A percentile compares a stretch with the other conserved stretches of the same genome.
These are phyloP conservation scores for Gastrophryne carolinensis DNA, from an alignment of 2,797 vertebrate species.

Conservation along the genomic window DNA sequence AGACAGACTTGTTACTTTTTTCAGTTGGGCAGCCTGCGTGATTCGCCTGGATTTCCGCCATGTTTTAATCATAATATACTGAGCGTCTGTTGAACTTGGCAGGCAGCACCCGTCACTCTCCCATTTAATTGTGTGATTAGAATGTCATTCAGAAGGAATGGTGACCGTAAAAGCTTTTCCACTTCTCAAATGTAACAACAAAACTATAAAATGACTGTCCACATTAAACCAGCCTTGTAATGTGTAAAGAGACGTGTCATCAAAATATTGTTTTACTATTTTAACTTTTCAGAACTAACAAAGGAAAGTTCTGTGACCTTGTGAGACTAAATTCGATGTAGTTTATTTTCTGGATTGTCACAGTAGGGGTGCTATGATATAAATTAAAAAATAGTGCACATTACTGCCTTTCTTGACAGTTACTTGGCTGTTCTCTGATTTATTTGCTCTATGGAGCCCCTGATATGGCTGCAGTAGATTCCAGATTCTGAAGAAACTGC, in stretches of 20 bases:
- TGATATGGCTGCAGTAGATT: no score
- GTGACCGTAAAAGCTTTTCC: not conserved
- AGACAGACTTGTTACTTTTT: not conserved
- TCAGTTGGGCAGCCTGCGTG: not conserved
- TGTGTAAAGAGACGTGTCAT: not conserved
- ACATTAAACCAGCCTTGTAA: not conserved
- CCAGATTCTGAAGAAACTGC: no score
- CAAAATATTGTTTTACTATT: no score
- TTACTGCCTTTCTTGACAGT: no score
- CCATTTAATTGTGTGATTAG: not conserved
- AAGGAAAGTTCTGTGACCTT: no score
- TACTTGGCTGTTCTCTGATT: no score
- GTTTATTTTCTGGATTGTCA: no score
- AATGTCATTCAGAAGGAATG: not conserved
- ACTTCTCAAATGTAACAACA: not conserved
- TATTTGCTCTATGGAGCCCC: no score
- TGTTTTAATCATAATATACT: not conserved
- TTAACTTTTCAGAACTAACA: no score
- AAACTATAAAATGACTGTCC: not conserved
- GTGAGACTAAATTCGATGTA: no score
- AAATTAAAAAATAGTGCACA: no score
- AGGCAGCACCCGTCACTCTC: not conserved
- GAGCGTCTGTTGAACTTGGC: constrained; percentile 4
- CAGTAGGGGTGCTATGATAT: no score
- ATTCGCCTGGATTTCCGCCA: constrained; percentile 7